phyloP scores from a whole-genome alignment of 2,797 vertebrate genomes.

The Anas bahamensis region DNA sequence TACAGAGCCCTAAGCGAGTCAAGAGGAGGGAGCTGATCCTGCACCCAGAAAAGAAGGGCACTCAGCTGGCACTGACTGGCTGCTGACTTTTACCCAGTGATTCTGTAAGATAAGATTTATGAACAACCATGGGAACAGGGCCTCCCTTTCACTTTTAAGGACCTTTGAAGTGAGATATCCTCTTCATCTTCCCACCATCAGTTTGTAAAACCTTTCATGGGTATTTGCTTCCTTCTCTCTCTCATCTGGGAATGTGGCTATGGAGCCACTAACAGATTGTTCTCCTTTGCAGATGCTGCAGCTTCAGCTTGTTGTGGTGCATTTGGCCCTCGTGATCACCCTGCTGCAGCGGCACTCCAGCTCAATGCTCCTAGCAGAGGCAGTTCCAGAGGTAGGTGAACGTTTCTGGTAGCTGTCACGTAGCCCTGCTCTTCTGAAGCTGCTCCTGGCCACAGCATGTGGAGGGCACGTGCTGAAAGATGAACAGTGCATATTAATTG shows the following conservation, averaged over 20 bases:
- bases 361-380: conserved; percentile 55
- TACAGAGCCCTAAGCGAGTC: not conserved
- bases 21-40: not conserved
- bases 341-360: conserved; percentile 77
- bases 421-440: not conserved
- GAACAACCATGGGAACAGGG: not conserved
- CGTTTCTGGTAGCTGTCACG: not conserved
- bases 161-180: not conserved
- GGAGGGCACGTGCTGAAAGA: not conserved
- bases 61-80: not conserved
- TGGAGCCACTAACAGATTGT: not conserved
- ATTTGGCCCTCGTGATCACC: conserved; percentile 76
- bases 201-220: too few relatives aligned
- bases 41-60: not conserved
- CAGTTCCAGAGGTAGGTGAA: conserved; percentile 77
- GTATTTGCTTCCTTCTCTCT: not conserved
- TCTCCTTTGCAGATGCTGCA: conserved; percentile 86
- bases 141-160: not conserved
- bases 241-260: not conserved
- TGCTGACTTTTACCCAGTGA: not conserved
- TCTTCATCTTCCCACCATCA: not conserved
- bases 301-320: conserved; percentile 70
- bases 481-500: fast-evolving
- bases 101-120: not conserved
- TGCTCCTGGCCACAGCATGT: not conserved